Conservation (phyloP, 2,888 invertebrate genomes). For the Cheilosia pagana region DNA sequence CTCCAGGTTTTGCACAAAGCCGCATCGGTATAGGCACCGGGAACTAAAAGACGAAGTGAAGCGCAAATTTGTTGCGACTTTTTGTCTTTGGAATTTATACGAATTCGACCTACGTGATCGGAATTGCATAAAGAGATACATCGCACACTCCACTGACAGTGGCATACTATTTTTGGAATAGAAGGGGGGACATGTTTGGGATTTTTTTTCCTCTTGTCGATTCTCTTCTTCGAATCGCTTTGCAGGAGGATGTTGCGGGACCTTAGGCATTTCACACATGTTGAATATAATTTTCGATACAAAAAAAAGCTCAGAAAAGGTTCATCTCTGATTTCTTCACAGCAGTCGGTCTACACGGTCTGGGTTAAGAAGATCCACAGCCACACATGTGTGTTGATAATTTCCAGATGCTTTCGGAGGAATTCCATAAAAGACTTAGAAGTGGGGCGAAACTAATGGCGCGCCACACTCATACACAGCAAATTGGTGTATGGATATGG, state of each 20-base stretch:
- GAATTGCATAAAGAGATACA: slow-evolving; percentile 43
- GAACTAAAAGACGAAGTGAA: slow-evolving; percentile 43
- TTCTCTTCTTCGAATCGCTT: not conserved
- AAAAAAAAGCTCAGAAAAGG: not conserved
- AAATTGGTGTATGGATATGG: slow-evolving; percentile 2
- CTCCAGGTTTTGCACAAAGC: slow-evolving; percentile 14
- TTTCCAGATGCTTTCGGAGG: slow-evolving; percentile 25
- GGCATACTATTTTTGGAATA: slow-evolving; percentile 41
- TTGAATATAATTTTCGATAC: slow-evolving; percentile 32
- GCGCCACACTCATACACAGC: not conserved
- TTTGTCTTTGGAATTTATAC: slow-evolving; percentile 57
- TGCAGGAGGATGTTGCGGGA: slow-evolving; percentile 14
- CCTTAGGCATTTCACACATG: slow-evolving; percentile 65
- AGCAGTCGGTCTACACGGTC: slow-evolving; percentile 17
- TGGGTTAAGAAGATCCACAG: slow-evolving; percentile 17
- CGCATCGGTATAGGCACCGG: not conserved
- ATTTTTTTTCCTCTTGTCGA: not conserved
- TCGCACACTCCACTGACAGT: slow-evolving; percentile 20
- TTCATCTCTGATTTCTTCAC: slow-evolving; percentile 38
- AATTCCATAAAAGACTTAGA: not conserved
- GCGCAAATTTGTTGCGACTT: slow-evolving; percentile 59
- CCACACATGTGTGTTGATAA: slow-evolving; percentile 28
- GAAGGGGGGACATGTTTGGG: slow-evolving; percentile 15
- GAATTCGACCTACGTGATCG: slow-evolving; percentile 70
- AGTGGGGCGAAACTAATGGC: not conserved